Evolutionary conservation across 2,113 vertebrate species (phyloP), one percentile per base, ranked within the genome.

Genomic region (Trichomycterus rosablanca): DNA sequence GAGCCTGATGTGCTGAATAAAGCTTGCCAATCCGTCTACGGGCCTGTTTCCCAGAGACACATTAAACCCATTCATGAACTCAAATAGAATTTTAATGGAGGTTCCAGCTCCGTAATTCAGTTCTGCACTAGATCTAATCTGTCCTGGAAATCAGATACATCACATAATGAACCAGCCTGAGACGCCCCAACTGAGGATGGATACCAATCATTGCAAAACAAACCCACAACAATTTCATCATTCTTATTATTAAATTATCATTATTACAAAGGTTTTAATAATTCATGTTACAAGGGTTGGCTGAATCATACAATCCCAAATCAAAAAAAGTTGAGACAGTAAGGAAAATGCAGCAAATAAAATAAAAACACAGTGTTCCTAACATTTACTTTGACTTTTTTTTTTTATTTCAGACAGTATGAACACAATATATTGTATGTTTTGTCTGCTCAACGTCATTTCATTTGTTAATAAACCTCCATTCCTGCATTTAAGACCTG

Each of bases 41-140:
- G 62, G 32, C 52, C 43, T 19, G 28, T 37, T 46, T 55, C 62
- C 62, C 51, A 26, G 51, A 52, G 48, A 64, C 30, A 37, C 62
- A 55, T 64, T 64, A 64, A 45, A 28, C 62, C 62, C 20, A 64
- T 40, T 26, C 51, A 35, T 46, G 62, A 55, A 52, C 37, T 42
- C 28, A 52, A 63, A 63, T 52, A 49, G 49, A 63, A 52, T 52
- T 63, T 34, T 26, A 46, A 43, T 48, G 8, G 48, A 32, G 18
- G 46, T 34, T 64, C 40, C 51, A 54, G 5, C 50, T 7, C 52
- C 37, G 51, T 26, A 46, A 45, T 54, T 34, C 42, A 9, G 14
- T 35, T 10, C 50, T 46, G 10, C 19, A 23, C 34, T 7, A 14
- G 32, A 20, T 39, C 54, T 54, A 44, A 46, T 64, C 62, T 37